A percentile compares a stretch with the other conserved stretches of the same genome.
phyloP scores from a whole-genome alignment of 2,113 vertebrate genomes.

The Panthera leo region DNA sequence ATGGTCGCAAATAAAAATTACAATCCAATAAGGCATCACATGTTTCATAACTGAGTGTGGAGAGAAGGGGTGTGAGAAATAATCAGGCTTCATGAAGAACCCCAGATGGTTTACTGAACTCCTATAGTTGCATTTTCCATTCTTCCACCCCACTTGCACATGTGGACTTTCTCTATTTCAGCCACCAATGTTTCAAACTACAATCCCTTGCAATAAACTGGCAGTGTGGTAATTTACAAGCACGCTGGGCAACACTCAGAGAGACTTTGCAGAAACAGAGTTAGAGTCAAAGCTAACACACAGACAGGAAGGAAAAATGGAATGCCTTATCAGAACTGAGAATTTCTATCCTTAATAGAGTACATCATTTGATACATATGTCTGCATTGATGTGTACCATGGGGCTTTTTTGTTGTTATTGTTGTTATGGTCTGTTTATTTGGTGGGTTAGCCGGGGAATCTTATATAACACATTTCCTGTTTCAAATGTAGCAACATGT shows the following conservation, averaged over 20 bases:
- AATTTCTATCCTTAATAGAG: constrained; percentile 56
- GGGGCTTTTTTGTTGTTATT: constrained; percentile 39
- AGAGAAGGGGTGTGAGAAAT: constrained; percentile 25
- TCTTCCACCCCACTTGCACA: neutral
- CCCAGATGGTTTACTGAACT: neutral
- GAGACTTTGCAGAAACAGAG: constrained; percentile 66
- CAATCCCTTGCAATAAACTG: constrained; percentile 20
- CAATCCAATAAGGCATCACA: constrained; percentile 31
- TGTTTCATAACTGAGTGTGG: constrained; percentile 52
- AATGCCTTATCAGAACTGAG: constrained; percentile 61
- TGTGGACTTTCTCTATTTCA: neutral
- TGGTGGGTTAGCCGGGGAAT: constrained; percentile 72
- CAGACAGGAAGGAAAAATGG: constrained; percentile 52
- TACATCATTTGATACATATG: constrained; percentile 67
- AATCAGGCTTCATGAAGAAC: constrained; percentile 9
- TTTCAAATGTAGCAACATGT: constrained; percentile 69
- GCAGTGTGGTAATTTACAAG: constrained; percentile 54
- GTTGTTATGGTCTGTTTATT: constrained; percentile 74
- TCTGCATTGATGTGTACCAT: constrained; percentile 79
- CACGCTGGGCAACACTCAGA: constrained; percentile 57
- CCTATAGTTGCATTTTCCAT: neutral
- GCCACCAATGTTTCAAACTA: neutral
- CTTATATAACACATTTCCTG: constrained; percentile 84
- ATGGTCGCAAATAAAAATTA: constrained; percentile 42
- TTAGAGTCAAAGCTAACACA: constrained; percentile 50